Base-by-base conservation (phyloP, 2,888 invertebrate genomes). In the Diarsia brunnea region DNA sequence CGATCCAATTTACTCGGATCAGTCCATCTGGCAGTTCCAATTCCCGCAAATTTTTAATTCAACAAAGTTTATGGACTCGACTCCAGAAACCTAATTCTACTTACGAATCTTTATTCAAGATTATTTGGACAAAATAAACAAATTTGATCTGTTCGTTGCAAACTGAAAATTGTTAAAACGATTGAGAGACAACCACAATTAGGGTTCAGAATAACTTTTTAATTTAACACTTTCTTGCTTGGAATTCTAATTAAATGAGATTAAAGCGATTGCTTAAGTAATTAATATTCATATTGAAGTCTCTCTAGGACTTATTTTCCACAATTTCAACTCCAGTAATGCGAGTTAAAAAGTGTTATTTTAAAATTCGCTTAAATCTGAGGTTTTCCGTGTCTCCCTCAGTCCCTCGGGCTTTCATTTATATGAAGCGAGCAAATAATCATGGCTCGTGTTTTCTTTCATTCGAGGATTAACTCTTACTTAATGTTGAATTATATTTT, bases 241-340 rank as follows among this genome's bases (percentile, higher is more conserved):
- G 65, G 58, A 79, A 85, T 79, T 81, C 75, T 78, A 77, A 88
- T 85, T 81, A 85, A 86, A 84, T 80, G 71, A 82, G 76, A 68
- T 76, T 76, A 77, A 84, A 78, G 75, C 67, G 78, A 84, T 85
- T 71, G 73, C 70, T 86, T 61, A 76, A 85, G 84, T 73, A 73
- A 87, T 87, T 87, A 85, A 85, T 87, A 82, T 82, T 86, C 86
- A 84, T 78, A 75, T 73, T 66, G 65, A 64, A 77, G 77, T 77
- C 73, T 72, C 71, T 58, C 77, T 75, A 73, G 70, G 68, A 84
- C 67, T 76, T 75, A 75, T 79, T 85, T 79, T 69, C 70, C 58
- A 79, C 75, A 83, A 74, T 76, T 86, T 74, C 51, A 66, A 76
- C 67, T 73, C 60, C 60, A 12, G 65, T 73, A 86, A 80, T 68